Conservation (phyloP, 2,888 invertebrate species). For the Eueremaeus valkanovi region DNA sequence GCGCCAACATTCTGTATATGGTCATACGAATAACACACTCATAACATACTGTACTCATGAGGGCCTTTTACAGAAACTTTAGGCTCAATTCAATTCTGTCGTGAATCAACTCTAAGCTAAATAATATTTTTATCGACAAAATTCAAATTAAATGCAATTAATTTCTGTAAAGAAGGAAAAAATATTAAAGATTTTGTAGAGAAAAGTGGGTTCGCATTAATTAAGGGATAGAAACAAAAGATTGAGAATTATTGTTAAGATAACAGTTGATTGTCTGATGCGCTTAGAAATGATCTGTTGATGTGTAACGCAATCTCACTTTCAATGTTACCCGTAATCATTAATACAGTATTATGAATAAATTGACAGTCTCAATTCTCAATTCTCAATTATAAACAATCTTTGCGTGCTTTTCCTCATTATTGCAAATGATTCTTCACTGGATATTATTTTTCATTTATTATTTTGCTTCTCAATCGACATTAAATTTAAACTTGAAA, state of each 20-base stretch:
- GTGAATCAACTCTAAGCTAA: background rate
- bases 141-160: conserved; percentile 15
- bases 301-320: background rate
- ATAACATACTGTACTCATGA: no score
- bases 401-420: no score
- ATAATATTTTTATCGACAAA: background rate
- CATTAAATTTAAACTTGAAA: no score
- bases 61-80: conserved; percentile 29
- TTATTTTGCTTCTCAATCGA: no score
- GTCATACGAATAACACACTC: no score
- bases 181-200: background rate
- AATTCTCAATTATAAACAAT: no score
- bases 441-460: no score
- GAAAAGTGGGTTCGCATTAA: background rate
- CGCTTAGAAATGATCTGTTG: background rate
- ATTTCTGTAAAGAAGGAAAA: background rate
- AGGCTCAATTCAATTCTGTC: background rate
- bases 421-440: no score
- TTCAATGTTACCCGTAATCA: background rate
- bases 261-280: background rate
- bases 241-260: background rate
- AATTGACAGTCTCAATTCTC: no score
- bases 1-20: conserved; percentile 16
- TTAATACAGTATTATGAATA: no score
- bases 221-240: background rate